Evolutionary conservation across 2,888 invertebrate genomes (phyloP).

Genomic region (Brachylomia viminalis): DNA sequence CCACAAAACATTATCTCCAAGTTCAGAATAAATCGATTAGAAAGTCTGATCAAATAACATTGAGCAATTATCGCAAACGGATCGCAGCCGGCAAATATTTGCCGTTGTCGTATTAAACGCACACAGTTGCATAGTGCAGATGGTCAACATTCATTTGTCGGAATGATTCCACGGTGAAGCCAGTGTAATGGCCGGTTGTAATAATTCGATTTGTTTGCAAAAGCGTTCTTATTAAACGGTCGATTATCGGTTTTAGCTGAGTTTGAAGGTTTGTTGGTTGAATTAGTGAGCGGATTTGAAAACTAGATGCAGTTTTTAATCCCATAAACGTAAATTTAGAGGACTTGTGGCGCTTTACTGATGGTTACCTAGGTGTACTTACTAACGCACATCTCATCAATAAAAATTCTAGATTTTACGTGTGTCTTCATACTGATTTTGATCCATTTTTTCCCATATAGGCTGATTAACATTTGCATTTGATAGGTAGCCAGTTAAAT

Average conservation of each 20-base stretch:
- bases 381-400: not conserved
- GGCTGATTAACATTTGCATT: too few species aligned
- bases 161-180: slow-evolving; percentile 54
- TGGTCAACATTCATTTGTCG: slow-evolving; percentile 69
- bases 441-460: too few species aligned
- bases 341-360: not conserved
- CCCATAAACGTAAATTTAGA: not conserved
- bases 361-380: not conserved
- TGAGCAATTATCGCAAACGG: slow-evolving; percentile 58
- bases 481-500: too few species aligned
- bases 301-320: not conserved
- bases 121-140: slow-evolving; percentile 64
- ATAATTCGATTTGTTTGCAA: slow-evolving; percentile 54
- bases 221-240: slow-evolving; percentile 49
- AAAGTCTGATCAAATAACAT: slow-evolving; percentile 56
- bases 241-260: slow-evolving; percentile 34
- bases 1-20: not conserved
- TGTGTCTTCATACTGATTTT: not conserved
- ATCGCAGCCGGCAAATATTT: slow-evolving; percentile 57
- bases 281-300: not conserved
- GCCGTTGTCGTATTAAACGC: slow-evolving; percentile 62
- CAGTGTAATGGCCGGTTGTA: slow-evolving; percentile 49
- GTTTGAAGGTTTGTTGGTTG: slow-evolving; percentile 3
- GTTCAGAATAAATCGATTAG: slow-evolving; percentile 50
- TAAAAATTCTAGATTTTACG: not conserved